Percentiles rank a stretch among this genome's conserved stretches.
These are phyloP conservation scores for Chorisops tibialis DNA, from an alignment of 2,888 invertebrate genomes.

Conservation along the genomic window DNA sequence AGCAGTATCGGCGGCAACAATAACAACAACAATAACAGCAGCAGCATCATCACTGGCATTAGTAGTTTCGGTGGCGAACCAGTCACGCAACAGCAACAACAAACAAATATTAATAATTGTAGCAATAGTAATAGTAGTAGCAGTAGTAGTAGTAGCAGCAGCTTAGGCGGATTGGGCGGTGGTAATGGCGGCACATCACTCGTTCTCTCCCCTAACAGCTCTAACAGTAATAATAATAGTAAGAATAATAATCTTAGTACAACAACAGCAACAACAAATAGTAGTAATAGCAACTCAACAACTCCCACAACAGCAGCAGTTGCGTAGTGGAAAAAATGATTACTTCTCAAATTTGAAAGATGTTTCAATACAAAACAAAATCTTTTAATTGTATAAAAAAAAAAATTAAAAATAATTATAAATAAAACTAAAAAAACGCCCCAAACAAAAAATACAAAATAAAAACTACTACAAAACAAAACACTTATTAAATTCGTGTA, in stretches of 20 bases:
- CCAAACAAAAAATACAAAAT: no score
- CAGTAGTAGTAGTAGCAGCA: constrained; percentile 37
- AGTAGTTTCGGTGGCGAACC: not conserved
- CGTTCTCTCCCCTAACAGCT: not conserved
- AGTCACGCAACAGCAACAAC: constrained; percentile 37
- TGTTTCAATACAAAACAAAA: no score
- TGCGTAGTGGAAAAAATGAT: constrained; percentile 49
- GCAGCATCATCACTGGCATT: not conserved
- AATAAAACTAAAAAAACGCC: no score
- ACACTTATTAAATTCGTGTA: no score
- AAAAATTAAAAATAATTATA: no score
- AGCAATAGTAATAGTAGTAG: constrained; percentile 39
- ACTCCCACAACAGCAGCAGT: constrained; percentile 49
- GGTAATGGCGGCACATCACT: not conserved
- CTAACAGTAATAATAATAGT: constrained; percentile 18
- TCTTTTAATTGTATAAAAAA: no score
- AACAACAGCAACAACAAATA: constrained; percentile 33
- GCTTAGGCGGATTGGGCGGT: constrained; percentile 1
- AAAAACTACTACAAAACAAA: no score
- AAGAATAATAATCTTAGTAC: constrained; percentile 14
- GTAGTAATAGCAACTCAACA: constrained; percentile 39
- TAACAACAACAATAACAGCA: not conserved
- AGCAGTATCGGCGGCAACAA: not conserved
- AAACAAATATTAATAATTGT: constrained; percentile 30
- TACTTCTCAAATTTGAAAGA: constrained; percentile 18